phyloP scores from a whole-genome alignment of 2,797 vertebrate genomes.

The Myotis myotis region DNA sequence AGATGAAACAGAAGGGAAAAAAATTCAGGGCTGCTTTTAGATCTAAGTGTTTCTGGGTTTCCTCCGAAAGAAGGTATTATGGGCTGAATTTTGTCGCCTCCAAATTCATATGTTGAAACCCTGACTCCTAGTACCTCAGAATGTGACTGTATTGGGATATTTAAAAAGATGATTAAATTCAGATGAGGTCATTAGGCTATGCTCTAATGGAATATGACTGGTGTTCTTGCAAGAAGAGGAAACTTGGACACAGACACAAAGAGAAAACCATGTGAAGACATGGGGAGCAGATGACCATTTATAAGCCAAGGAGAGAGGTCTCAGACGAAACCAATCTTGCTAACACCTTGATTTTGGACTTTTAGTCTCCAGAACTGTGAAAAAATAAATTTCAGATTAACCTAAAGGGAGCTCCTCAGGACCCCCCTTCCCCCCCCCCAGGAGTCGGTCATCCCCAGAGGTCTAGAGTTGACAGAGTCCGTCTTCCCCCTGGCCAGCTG shows the following conservation, averaged over 20 bases:
- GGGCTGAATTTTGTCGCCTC: neutral
- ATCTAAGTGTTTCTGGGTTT: neutral
- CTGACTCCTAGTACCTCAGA: neutral
- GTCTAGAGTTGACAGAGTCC: neutral
- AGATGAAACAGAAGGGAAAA: neutral
- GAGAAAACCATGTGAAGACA: neutral
- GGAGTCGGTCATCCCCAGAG: neutral
- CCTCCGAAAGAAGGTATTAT: neutral
- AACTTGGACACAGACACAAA: neutral
- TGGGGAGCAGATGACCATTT: neutral
- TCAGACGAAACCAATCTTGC: neutral
- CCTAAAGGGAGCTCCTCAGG: neutral
- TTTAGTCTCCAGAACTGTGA: neutral
- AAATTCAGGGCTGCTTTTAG: neutral
- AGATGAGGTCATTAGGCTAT: neutral
- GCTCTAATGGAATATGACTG: neutral
- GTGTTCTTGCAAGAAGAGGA: neutral
- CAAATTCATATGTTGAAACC: neutral
- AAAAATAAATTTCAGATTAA: neutral
- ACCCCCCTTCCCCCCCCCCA: rapidly evolving
- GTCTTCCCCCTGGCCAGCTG: neutral
- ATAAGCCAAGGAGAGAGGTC: neutral
- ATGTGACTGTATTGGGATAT: neutral
- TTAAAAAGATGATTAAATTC: neutral
- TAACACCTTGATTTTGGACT: neutral